Conservation (phyloP, 92 coral and sea anemone species). For the Parazoanthus atlanticus region DNA sequence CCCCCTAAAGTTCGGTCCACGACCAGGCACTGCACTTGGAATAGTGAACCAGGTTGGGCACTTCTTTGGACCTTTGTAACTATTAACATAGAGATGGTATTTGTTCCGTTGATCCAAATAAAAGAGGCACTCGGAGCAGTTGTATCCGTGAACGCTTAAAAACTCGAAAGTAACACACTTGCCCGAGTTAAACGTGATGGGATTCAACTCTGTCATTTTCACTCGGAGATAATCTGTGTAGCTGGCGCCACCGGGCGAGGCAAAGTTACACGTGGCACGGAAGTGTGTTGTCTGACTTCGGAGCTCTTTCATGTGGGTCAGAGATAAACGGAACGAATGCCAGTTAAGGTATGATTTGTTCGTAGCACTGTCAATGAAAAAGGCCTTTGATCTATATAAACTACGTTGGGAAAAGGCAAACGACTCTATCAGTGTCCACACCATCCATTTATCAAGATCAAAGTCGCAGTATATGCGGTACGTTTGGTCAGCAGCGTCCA, state of each 20-base stretch:
- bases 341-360: conserved; percentile 9
- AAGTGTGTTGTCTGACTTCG: conserved; percentile 24
- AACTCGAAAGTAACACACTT: conserved; percentile 34
- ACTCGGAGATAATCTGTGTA: conserved; percentile 35
- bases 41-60: neutral
- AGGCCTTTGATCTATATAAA: conserved; percentile 8
- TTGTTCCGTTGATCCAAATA: neutral
- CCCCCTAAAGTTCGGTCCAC: neutral
- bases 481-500: neutral
- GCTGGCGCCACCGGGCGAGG: neutral
- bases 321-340: conserved; percentile 41
- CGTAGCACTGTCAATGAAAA: conserved; percentile 3
- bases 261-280: conserved; percentile 47
- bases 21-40: neutral
- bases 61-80: neutral
- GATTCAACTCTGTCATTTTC: conserved; percentile 1
- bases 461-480: conserved; percentile 36
- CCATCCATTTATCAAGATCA: conserved; percentile 22
- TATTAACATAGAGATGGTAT: neutral
- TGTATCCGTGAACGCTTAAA: conserved; percentile 30
- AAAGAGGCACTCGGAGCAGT: conserved; percentile 29
- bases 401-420: conserved; percentile 15
- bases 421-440: conserved; percentile 47
- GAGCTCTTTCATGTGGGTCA: conserved; percentile 7
- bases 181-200: neutral